Conservation (phyloP, 2,113 vertebrate genomes). For the Rhinolophus sinicus region DNA sequence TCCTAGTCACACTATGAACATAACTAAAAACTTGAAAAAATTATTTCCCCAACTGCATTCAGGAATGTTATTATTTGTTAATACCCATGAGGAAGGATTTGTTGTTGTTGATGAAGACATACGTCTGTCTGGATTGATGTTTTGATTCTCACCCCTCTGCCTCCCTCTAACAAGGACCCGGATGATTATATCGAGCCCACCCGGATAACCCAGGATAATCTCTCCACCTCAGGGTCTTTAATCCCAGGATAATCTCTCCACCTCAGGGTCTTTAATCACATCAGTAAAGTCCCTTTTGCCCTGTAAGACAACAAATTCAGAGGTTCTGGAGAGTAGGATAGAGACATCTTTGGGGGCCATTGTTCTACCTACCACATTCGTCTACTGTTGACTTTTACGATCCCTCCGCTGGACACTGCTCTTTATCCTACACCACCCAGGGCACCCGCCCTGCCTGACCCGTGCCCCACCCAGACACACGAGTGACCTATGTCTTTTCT, state of each 20-base stretch:
- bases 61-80: conserved; percentile 12
- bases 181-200: not conserved
- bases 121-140: not conserved
- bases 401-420: not conserved
- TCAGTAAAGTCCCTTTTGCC: not conserved
- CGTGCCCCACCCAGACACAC: not conserved
- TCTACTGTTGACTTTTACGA: not conserved
- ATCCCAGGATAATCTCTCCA: not conserved
- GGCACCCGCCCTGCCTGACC: not conserved
- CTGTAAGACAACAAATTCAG: not conserved
- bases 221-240: not conserved
- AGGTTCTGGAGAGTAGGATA: not conserved
- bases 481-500: not conserved
- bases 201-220: not conserved
- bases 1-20: not conserved
- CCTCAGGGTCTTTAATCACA: not conserved
- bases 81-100: not conserved
- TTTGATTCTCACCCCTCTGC: not conserved
- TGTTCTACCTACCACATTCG: not conserved
- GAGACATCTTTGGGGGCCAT: not conserved
- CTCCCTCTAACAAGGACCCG: not conserved
- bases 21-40: not conserved
- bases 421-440: not conserved
- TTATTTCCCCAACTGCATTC: not conserved
- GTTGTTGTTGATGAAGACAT: not conserved